Evolutionary conservation across 2,113 vertebrate genomes (phyloP).

Genomic region (Lichenostomus cassidix): DNA sequence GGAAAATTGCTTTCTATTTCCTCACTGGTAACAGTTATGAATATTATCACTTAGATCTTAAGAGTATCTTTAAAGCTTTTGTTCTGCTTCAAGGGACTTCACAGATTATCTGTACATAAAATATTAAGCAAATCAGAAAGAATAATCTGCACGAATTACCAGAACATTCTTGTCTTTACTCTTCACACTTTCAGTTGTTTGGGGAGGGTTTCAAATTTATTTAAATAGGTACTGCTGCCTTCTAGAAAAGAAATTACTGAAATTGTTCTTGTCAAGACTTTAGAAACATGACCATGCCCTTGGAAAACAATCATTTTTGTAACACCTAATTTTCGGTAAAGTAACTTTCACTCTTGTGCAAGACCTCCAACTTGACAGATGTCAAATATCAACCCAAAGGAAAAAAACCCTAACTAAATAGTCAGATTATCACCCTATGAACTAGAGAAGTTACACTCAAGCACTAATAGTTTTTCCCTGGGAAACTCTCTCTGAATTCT

Average conservation of each 20-base stretch:
- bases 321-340: neutral
- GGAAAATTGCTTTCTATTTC: slow-evolving; percentile 4
- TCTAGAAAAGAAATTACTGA: neutral
- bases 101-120: neutral
- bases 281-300: neutral
- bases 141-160: neutral
- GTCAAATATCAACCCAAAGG: neutral
- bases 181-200: neutral
- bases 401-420: neutral
- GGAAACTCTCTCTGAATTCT: neutral
- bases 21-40: neutral
- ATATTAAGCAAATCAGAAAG: neutral
- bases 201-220: neutral
- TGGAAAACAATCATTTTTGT: neutral
- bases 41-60: neutral
- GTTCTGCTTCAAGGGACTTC: neutral
- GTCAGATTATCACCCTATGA: neutral
- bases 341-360: neutral
- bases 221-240: neutral
- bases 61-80: neutral
- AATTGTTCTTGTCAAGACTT: neutral
- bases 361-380: neutral
- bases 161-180: neutral
- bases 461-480: neutral
- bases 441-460: neutral